Base-by-base conservation (phyloP, 2,888 invertebrate species). In the Aquatica leii region DNA sequence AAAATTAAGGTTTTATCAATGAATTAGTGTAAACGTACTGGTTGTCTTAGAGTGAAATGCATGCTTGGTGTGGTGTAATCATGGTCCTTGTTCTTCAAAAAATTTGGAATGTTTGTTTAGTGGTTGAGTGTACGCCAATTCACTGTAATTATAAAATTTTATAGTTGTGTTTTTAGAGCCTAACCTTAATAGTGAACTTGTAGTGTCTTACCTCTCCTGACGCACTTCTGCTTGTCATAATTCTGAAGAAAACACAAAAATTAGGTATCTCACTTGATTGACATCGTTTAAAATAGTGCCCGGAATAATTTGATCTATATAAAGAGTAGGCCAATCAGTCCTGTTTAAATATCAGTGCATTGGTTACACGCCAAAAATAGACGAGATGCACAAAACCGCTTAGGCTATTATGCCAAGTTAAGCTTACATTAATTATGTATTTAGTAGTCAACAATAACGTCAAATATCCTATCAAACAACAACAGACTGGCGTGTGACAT, bases 321-420 rank as follows among this genome's bases (percentile, higher is more conserved):
- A 81, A 81, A 82, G 80, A 82, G 80, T 82, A 77, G 82, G 82
- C 81, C 81, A 81, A 76, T 79, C 73, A 79, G 78, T 76, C 76
- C 73, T 72, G 72, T 71, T 63, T 78, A 82, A 81, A 82, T 80
- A 82, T 81, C 82, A 81, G 76, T 74, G 69, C 73, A 71, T 82
- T 82, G 82, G 80, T 78, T 66, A 62, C 54, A 61, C 78, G 81
- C 82, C 82, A 82, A 59, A 59, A 64, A 59, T 64, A 59, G 59
- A 63, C n/a, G 58, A 48, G 34, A 55, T 63, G 53, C 34, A 57
- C 31, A 46, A 52, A 49, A 48, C 43, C 35, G 49, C 37, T 52
- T 55, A 55, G 50, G 53, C 35, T 55, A 53, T 58, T 40, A 35
- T 54, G 49, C 35, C 12, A 37, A 53, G 6, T n/a, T 2, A 24